Conservation (phyloP, 2,113 vertebrate genomes). For the Narcine bancroftii region DNA sequence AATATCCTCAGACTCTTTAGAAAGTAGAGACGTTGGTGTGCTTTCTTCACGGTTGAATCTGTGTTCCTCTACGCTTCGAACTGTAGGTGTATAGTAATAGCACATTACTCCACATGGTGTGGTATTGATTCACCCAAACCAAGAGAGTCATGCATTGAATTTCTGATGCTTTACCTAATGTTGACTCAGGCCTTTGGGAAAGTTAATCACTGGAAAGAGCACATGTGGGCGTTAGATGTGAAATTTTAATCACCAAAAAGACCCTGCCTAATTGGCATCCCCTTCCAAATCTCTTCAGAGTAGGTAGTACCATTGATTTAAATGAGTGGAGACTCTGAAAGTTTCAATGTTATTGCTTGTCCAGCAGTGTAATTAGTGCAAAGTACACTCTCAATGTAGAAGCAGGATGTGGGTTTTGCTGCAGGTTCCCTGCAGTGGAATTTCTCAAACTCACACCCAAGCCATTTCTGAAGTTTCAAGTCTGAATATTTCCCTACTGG, state of each 20-base stretch:
- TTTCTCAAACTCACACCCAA: background rate
- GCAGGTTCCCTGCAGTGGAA: background rate
- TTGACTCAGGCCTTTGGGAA: background rate
- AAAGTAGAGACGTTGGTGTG: too few relatives aligned
- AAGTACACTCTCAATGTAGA: background rate
- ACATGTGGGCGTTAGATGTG: background rate
- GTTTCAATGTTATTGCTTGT: background rate
- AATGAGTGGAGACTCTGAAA: background rate
- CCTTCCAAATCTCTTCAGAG: background rate
- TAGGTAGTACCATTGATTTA: background rate
- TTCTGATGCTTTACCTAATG: background rate
- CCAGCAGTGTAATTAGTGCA: background rate
- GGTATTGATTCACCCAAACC: background rate
- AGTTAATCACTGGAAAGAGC: background rate
- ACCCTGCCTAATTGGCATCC: background rate
- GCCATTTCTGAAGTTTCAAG: background rate
- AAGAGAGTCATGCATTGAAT: background rate
- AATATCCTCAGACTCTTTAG: too few relatives aligned
- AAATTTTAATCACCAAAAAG: background rate
- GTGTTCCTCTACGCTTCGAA: background rate
- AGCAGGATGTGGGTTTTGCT: conserved; percentile 7
- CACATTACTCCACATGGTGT: background rate
- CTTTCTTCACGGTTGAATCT: too few relatives aligned
- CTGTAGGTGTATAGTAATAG: background rate
- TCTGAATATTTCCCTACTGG: background rate